Conservation (phyloP, 2,113 vertebrate species). For the Acrocephalus kingi region DNA sequence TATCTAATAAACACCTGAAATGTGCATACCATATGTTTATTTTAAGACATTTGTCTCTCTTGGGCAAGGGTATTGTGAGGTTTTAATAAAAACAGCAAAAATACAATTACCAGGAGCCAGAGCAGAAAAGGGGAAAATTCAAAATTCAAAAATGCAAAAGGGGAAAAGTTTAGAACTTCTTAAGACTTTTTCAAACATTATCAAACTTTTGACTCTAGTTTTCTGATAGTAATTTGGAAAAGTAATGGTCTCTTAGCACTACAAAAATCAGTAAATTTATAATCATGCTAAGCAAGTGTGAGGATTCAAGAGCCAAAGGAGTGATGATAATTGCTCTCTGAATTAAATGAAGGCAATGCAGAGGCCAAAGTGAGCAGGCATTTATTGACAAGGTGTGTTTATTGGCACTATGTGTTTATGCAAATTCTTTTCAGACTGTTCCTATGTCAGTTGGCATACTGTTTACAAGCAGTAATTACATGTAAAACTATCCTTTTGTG, state of each 20-base stretch:
- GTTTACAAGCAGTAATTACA: neutral
- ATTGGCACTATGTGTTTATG: neutral
- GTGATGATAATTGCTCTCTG: neutral
- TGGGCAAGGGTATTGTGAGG: neutral
- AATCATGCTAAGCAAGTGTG: neutral
- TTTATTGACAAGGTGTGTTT: neutral
- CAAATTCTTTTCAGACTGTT: neutral
- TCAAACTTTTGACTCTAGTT: neutral
- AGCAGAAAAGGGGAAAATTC: neutral
- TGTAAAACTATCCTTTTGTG: neutral
- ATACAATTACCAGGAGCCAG: neutral
- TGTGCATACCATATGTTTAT: neutral
- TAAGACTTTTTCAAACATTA: neutral
- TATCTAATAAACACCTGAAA: neutral
- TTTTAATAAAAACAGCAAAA: neutral
- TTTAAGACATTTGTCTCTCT: neutral
- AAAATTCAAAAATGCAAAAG: neutral
- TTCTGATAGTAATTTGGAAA: neutral
- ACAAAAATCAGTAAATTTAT: neutral
- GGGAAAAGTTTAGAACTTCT: neutral
- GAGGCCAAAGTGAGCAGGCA: neutral
- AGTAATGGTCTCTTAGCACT: neutral
- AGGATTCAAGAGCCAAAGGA: neutral
- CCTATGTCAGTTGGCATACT: neutral
- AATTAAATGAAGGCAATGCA: neutral